These are phyloP conservation scores for Leucopternis melanops DNA, from an alignment of 2,113 vertebrate genomes.

Conservation along the genomic window DNA sequence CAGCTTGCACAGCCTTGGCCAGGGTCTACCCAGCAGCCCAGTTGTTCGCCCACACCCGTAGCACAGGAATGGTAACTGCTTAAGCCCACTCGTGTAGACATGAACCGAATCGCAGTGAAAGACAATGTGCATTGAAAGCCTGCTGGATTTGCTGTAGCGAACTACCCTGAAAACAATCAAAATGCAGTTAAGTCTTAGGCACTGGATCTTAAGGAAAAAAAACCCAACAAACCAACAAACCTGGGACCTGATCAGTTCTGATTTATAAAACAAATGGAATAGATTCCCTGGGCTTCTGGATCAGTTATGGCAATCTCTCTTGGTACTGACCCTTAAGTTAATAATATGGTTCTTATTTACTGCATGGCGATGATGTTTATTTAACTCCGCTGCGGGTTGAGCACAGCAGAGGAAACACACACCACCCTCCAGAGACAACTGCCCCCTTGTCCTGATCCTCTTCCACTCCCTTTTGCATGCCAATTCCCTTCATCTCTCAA, in stretches of 20 bases:
- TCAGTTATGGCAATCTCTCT: not conserved
- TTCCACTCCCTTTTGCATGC: not conserved
- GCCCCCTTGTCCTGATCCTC: not conserved
- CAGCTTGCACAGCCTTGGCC: not conserved
- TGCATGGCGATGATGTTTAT: not conserved
- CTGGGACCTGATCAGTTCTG: not conserved
- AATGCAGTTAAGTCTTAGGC: not conserved
- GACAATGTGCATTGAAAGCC: not conserved
- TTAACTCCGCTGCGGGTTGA: not conserved
- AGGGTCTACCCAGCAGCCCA: not conserved
- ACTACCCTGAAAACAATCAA: not conserved
- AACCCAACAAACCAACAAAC: not conserved
- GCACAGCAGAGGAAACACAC: not conserved
- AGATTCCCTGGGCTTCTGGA: not conserved
- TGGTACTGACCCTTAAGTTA: not conserved
- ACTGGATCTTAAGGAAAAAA: not conserved
- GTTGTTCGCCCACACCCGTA: rapidly evolving
- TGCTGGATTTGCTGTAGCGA: not conserved
- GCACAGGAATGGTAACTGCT: not conserved
- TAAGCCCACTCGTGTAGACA: not conserved
- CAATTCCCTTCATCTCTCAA: not conserved
- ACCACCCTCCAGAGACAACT: not conserved
- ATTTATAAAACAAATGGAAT: not conserved
- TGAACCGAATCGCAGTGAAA: not conserved
- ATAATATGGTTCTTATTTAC: not conserved